These are phyloP conservation scores for Sarcophilus harrisii DNA, from an alignment of 2,797 vertebrate genomes.

Conservation along the genomic window DNA sequence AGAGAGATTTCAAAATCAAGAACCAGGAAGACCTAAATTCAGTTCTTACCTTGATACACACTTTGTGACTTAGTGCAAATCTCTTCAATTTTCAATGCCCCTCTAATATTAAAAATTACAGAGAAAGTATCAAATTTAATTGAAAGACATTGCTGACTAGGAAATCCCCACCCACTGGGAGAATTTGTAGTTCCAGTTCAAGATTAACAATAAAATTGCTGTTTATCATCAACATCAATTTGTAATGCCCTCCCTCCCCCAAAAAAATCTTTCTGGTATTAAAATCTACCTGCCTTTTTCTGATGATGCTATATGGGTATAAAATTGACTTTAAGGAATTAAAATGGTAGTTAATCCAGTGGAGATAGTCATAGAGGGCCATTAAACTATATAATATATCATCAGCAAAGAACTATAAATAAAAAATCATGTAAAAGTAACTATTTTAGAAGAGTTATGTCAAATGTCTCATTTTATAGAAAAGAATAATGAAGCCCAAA, in stretches of 20 bases:
- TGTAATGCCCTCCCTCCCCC: too few species aligned
- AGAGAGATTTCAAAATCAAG: not conserved
- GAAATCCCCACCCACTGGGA: not conserved
- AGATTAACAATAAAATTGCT: not conserved
- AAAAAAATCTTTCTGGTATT: too few species aligned
- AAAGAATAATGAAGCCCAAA: conserved; percentile 1
- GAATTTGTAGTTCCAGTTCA: not conserved
- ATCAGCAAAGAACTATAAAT: too few species aligned
- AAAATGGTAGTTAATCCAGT: too few species aligned
- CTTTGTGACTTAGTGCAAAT: not conserved
- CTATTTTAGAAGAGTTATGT: too few species aligned
- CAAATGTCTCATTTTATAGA: too few species aligned
- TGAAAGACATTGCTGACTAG: not conserved
- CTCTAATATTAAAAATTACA: not conserved
- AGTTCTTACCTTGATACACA: not conserved
- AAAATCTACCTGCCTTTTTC: too few species aligned
- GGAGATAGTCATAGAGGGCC: too few species aligned
- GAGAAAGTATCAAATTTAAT: not conserved
- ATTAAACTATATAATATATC: too few species aligned
- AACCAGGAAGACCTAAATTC: not conserved
- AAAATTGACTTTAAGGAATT: too few species aligned
- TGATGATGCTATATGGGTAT: too few species aligned
- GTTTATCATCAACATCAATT: not conserved
- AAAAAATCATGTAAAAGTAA: too few species aligned
- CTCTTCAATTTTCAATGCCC: not conserved